Percentiles rank a stretch among this genome's conserved stretches.
phyloP scores from a whole-genome alignment of 2,113 vertebrate species.

The Natator depressus region DNA sequence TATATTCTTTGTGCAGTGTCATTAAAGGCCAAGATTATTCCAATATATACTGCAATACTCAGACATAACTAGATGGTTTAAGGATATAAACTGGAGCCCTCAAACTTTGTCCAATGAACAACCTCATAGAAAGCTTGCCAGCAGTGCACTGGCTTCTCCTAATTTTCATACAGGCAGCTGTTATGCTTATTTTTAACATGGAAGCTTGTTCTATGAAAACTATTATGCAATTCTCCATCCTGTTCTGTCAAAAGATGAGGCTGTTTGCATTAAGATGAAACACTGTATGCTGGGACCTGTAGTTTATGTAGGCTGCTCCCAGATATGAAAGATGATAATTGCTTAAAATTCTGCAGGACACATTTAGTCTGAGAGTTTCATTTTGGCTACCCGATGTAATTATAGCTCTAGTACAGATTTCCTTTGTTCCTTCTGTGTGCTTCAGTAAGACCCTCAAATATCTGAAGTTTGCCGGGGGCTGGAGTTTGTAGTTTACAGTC shows the following conservation, averaged over 20 bases:
- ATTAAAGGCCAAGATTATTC: neutral
- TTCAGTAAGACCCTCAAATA: neutral
- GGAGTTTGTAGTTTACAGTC: neutral
- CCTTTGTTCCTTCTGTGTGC: neutral
- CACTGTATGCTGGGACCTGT: neutral
- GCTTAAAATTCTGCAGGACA: neutral
- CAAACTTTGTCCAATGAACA: neutral
- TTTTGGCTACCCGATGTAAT: neutral
- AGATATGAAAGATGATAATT: neutral
- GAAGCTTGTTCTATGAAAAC: neutral
- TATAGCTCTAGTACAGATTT: neutral
- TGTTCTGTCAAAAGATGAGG: neutral
- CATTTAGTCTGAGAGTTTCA: neutral
- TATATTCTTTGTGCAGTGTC: neutral
- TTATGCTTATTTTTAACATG: neutral
- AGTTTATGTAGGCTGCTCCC: neutral
- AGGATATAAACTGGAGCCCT: neutral
- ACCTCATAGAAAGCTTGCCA: neutral
- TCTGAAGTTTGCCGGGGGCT: neutral
- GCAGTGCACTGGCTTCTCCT: neutral
- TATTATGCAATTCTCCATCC: neutral
- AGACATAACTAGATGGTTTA: neutral
- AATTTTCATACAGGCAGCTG: neutral
- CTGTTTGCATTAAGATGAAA: neutral
- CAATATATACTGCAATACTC: neutral